Evolutionary conservation across 2,113 vertebrate species (phyloP).

Genomic region (Aegypius monachus): DNA sequence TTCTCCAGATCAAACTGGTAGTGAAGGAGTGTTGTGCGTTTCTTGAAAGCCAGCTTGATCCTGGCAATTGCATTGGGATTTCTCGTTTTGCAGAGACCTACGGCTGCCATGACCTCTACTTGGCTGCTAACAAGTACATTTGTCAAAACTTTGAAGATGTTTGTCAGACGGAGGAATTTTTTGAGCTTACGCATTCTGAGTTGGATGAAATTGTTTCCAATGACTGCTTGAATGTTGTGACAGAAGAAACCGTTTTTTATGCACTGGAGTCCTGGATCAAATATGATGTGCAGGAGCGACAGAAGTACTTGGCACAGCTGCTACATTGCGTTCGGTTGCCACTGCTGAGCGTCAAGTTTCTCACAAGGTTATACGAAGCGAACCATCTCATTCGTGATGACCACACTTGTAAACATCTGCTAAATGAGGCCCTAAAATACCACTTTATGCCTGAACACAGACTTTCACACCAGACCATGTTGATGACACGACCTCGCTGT

Average conservation of each 20-base stretch:
- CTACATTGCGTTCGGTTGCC: conserved; percentile 94
- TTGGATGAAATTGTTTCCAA: conserved; percentile 96
- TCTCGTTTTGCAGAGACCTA: conserved; percentile 97
- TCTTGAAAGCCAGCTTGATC: conserved; percentile 94
- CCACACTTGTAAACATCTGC: conserved; percentile 93
- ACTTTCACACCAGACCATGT: conserved; percentile 91
- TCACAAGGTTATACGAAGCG: conserved; percentile 94
- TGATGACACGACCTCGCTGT: conserved; percentile 90
- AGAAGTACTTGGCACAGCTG: conserved; percentile 91
- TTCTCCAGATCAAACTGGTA: conserved; percentile 95
- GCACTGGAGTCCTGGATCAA: conserved; percentile 97
- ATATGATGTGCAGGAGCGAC: conserved; percentile 90
- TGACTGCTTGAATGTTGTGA: conserved; percentile 94
- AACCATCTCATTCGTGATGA: conserved; percentile 98
- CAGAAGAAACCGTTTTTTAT: conserved; percentile 93
- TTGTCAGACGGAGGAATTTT: conserved; percentile 93
- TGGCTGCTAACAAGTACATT: conserved; percentile 93
- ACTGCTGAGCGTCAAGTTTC: conserved; percentile 94
- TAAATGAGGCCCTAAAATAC: conserved; percentile 98
- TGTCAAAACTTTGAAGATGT: conserved; percentile 97
- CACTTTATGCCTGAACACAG: conserved; percentile 99
- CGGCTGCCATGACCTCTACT: conserved; percentile 92
- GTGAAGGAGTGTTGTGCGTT: conserved; percentile 96
- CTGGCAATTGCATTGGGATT: conserved; percentile 97
- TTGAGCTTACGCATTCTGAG: conserved; percentile 90